Percentiles rank a stretch among this genome's conserved stretches.
Conservation (phyloP, 2,888 invertebrate genomes). For the Myathropa florea region DNA sequence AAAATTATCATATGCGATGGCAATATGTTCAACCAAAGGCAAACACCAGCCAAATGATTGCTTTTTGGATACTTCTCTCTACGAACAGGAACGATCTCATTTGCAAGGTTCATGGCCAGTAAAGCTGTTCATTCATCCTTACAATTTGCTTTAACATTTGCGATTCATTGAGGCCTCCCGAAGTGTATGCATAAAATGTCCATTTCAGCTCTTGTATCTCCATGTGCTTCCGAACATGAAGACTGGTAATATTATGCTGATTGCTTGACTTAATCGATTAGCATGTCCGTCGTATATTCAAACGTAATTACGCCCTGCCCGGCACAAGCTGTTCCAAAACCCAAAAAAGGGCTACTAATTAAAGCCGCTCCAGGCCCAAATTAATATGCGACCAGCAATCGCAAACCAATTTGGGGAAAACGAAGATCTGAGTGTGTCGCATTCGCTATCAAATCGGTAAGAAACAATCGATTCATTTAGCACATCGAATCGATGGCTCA, state of each 20-base stretch:
- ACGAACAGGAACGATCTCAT: too few species aligned
- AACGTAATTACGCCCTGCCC: background rate
- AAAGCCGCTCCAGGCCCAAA: background rate
- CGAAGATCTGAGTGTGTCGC: background rate
- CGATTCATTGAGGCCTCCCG: background rate
- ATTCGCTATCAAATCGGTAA: background rate
- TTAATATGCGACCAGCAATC: background rate
- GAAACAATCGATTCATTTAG: background rate
- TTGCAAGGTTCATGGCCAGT: background rate
- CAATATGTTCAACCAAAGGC: too few species aligned
- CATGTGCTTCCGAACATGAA: background rate
- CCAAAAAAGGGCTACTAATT: background rate
- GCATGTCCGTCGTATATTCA: background rate
- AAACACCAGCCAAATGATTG: too few species aligned
- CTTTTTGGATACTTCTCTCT: too few species aligned
- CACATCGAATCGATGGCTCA: background rate
- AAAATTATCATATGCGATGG: too few species aligned
- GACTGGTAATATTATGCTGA: background rate
- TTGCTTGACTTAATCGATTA: background rate
- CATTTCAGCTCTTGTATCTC: background rate
- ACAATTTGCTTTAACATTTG: background rate
- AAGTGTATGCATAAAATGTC: background rate
- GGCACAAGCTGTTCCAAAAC: background rate
- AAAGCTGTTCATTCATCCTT: background rate
- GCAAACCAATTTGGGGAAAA: background rate